These are phyloP conservation scores for Sardina pilchardus DNA, from an alignment of 2,113 vertebrate genomes.

Conservation along the genomic window DNA sequence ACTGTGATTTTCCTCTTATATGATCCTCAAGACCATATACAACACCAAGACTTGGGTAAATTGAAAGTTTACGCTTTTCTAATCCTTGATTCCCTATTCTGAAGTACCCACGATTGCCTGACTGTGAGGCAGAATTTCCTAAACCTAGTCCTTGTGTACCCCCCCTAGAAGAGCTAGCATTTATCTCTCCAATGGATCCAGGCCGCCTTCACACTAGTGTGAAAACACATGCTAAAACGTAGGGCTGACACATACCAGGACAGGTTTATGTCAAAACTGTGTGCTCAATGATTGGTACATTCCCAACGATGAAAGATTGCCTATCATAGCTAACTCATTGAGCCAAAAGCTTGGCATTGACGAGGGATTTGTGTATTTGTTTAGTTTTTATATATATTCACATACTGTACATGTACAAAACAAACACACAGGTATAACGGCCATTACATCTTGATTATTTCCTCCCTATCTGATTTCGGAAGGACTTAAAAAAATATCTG, in stretches of 20 bases:
- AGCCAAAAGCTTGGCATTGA: not conserved
- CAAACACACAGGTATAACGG: constrained; percentile 13
- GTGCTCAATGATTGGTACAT: not conserved
- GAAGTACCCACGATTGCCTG: not conserved
- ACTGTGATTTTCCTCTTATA: not conserved
- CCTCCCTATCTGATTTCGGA: not conserved
- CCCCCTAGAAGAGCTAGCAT: not conserved
- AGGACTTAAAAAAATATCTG: not conserved
- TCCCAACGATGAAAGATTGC: not conserved
- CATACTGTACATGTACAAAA: constrained; percentile 56
- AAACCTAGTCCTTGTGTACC: not conserved
- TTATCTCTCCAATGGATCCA: not conserved
- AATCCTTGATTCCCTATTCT: not conserved
- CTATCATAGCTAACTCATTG: not conserved
- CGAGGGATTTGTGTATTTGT: not conserved
- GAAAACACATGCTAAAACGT: not conserved
- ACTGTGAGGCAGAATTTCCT: not conserved
- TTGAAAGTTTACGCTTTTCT: not conserved
- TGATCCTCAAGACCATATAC: not conserved
- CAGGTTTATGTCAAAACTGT: not conserved
- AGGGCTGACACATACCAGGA: not conserved
- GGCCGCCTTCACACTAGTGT: not conserved
- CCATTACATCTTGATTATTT: constrained; percentile 3
- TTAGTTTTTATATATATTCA: constrained; percentile 60
- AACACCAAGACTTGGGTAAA: not conserved